These are phyloP conservation scores for Sebastes kiyomatsui DNA, from an alignment of 2,797 vertebrate genomes.

Conservation along the genomic window DNA sequence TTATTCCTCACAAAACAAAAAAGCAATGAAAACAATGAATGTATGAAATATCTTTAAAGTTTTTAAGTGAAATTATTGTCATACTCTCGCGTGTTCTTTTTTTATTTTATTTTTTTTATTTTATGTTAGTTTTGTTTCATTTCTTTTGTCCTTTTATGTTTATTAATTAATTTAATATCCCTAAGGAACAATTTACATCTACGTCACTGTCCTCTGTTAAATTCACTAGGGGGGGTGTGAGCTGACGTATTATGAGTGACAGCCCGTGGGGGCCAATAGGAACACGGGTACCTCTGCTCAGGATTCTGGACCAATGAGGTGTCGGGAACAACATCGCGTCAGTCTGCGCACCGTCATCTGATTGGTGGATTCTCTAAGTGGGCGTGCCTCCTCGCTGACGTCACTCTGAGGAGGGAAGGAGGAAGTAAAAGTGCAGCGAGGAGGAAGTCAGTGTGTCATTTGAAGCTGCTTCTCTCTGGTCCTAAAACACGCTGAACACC, in stretches of 20 bases:
- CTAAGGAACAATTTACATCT: no score
- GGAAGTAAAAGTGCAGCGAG: conserved; percentile 69
- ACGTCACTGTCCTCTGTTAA: no score
- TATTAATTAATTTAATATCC: no score
- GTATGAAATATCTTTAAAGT: no score
- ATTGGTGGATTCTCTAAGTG: conserved; percentile 40
- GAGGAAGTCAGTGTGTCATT: conserved; percentile 37
- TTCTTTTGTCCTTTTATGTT: no score
- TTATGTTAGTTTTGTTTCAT: no score
- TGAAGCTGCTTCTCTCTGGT: background rate
- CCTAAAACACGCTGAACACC: background rate
- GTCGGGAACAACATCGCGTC: background rate
- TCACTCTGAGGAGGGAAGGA: conserved; percentile 52
- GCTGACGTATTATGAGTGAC: conserved; percentile 19
- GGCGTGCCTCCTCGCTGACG: background rate
- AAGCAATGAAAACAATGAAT: no score
- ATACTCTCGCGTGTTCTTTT: no score
- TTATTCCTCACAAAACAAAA: no score
- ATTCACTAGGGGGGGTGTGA: background rate
- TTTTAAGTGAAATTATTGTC: no score
- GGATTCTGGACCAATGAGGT: conserved; percentile 70
- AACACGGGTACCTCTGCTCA: conserved; percentile 66
- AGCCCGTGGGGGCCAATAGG: conserved; percentile 53
- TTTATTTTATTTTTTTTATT: no score
- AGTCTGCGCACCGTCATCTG: conserved; percentile 7